Evolutionary conservation across 2,797 vertebrate genomes (phyloP), one percentile per base, ranked within the genome.

Genomic region (Erithacus rubecula): DNA sequence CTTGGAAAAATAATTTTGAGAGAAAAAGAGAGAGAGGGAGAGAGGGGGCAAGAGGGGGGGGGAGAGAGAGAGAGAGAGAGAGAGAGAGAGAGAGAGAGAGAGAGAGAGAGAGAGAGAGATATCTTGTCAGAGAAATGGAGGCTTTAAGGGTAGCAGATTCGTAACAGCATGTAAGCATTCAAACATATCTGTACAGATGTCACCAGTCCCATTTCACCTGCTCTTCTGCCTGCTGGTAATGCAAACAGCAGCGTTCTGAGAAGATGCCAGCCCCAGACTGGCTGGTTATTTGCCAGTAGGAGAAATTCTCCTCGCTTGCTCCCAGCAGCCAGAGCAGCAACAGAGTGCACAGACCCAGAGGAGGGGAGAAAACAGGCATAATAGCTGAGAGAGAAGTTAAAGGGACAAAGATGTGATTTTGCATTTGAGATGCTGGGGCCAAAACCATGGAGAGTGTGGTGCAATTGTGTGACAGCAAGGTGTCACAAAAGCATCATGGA

Each of bases 1-100:
- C 99, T 98, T 96, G 92, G 90, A 96, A 96, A 98, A 97, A 98
- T 74, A 96, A 93, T 94, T 84, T 92, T 68, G 78, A 91, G 53
- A 82, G 51, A 95, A 32, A 86, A 37, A 72, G 68, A 71, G 51
- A 83, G 83, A 49, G 89, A 70, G 62, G 12, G 82, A 49, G 46
- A 67, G 39, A 85, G 36, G 4, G 16, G 4, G 15, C 0, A 2
- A 70, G 27, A 58, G 44, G 77, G 44, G 87, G 44, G 79, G 51
- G 87, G 83, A 68, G 84, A 85, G 78, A 97, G 39, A 39, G 39
- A 39, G 37, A 39, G 37, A 39, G 37, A 39, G 37, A 39, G 37
- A 39, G 12, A 41, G 41, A 41, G 41, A 18, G 37, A 39, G 37
- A 11, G 39, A 39, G 37, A 39, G 41, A 41, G 41, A 41, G 41